Evolutionary conservation across 2,888 invertebrate genomes (phyloP).

Genomic region (Oscheius sp.): DNA sequence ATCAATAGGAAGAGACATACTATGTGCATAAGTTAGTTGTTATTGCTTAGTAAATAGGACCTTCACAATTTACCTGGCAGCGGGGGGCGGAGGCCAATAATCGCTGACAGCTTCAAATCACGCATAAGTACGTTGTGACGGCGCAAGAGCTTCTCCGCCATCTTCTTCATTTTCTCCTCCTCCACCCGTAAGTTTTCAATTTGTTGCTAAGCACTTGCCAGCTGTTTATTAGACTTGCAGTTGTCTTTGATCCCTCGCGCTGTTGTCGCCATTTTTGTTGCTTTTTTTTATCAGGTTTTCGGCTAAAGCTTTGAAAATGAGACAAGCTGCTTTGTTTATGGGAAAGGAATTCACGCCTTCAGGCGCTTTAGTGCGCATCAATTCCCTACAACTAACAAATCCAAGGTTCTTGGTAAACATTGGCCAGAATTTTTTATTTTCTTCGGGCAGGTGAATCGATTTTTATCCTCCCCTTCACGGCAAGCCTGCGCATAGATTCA

Average conservation of each 20-base stretch:
- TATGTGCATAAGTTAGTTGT: neutral
- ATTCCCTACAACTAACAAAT: too few relatives aligned
- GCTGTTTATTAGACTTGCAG: neutral
- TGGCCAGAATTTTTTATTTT: conserved; percentile 11
- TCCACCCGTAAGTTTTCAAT: neutral
- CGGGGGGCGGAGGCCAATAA: conserved; percentile 24
- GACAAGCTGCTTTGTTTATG: too few relatives aligned
- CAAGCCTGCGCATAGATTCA: conserved; percentile 15
- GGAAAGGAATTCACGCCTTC: too few relatives aligned
- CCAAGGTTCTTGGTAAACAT: too few relatives aligned
- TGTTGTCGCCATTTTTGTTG: too few relatives aligned
- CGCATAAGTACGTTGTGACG: conserved; percentile 26
- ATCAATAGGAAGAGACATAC: too few relatives aligned
- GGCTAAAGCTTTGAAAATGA: too few relatives aligned
- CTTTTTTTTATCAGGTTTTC: too few relatives aligned
- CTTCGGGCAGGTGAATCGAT: conserved; percentile 29
- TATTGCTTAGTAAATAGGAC: conserved; percentile 9
- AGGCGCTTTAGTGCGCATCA: too few relatives aligned
- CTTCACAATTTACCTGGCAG: conserved; percentile 23
- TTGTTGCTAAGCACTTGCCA: neutral
- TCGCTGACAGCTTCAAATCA: conserved; percentile 31
- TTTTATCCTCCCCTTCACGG: conserved; percentile 28
- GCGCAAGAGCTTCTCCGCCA: conserved; percentile 5
- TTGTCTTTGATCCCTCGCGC: too few relatives aligned
- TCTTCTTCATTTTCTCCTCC: neutral